Evolutionary conservation across 2,113 vertebrate genomes (phyloP).

Genomic region (Candoia aspera): DNA sequence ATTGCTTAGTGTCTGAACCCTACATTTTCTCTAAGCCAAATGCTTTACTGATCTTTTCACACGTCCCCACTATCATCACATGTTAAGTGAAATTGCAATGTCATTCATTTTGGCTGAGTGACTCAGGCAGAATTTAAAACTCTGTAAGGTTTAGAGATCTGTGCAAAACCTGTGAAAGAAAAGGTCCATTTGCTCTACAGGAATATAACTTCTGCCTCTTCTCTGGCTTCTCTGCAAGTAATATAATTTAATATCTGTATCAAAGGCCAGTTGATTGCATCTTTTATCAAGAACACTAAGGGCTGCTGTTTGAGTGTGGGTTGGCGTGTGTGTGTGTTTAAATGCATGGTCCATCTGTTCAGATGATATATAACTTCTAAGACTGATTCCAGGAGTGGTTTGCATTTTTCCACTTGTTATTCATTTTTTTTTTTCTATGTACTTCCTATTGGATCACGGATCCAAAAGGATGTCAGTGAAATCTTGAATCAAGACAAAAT

Average conservation of each 20-base stretch:
- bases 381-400: neutral
- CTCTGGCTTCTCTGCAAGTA: too few relatives aligned
- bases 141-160: neutral
- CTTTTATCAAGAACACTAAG: neutral
- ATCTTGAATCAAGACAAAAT: too few relatives aligned
- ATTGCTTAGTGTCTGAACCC: neutral
- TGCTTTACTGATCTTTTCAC: neutral
- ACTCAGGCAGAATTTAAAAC: neutral
- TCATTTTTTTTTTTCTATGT: neutral
- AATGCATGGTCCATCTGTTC: neutral
- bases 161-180: neutral
- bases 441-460: neutral
- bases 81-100: neutral
- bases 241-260: too few relatives aligned
- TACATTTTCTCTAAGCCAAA: neutral
- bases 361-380: neutral
- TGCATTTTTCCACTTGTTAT: neutral
- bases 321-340: neutral
- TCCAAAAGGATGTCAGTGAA: too few relatives aligned
- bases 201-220: neutral
- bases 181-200: neutral
- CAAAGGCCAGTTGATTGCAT: too few relatives aligned
- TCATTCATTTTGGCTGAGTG: neutral
- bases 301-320: neutral
- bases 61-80: neutral